Conservation (phyloP, 1,140 invertebrate genomes). For the Chironomus striatipennis region DNA sequence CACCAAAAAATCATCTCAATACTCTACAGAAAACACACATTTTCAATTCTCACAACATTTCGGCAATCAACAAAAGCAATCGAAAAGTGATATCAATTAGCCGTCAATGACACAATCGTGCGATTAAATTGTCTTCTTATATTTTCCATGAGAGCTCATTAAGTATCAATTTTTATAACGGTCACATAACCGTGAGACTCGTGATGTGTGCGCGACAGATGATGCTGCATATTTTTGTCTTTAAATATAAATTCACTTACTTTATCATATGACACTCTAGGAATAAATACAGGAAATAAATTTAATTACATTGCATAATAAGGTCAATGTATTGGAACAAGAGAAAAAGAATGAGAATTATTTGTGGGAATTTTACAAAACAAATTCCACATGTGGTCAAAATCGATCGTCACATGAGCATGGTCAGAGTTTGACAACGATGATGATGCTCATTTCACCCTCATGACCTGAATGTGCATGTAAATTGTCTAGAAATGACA, state of each 20-base stretch:
- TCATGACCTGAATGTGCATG: not conserved
- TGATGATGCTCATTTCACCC: not conserved
- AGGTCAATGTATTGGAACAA: not conserved
- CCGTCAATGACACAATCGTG: slow-evolving; percentile 20
- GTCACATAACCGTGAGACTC: not conserved
- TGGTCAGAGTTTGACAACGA: not conserved
- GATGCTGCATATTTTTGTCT: not conserved
- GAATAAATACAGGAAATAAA: not conserved
- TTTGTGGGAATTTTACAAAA: not conserved
- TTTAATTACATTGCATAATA: not conserved
- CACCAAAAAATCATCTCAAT: no score
- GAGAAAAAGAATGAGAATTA: no score
- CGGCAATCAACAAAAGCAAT: not conserved
- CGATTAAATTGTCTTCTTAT: not conserved
- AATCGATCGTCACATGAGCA: not conserved
- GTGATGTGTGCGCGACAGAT: not conserved
- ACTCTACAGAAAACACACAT: no score
- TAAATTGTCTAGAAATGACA: not conserved
- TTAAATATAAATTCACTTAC: not conserved
- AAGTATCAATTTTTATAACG: slow-evolving; percentile 19
- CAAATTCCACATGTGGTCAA: slow-evolving; percentile 2
- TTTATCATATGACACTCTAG: not conserved
- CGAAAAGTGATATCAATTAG: slow-evolving; percentile 21
- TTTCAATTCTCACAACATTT: not conserved
- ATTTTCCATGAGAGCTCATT: not conserved